Evolutionary conservation across 2,113 vertebrate species (phyloP).

Genomic region (Shinisaurus crocodilurus): DNA sequence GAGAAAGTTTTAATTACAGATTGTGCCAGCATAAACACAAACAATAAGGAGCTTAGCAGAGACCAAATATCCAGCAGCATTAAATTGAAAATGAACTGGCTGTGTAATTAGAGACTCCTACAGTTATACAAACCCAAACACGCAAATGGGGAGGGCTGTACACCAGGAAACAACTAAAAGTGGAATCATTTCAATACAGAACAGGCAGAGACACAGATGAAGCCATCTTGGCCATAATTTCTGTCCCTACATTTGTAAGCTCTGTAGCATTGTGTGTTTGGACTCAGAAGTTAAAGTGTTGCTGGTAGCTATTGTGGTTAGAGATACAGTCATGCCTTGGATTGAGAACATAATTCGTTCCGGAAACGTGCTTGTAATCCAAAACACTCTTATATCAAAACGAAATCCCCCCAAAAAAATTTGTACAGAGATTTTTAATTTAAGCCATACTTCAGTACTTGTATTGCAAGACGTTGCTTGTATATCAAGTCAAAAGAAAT

Average conservation of each 20-base stretch:
- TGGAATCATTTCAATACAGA: neutral
- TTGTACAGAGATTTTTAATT: no score
- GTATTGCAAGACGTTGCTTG: no score
- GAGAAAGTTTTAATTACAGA: slow-evolving; percentile 19
- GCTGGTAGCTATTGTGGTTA: neutral
- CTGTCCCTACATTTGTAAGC: neutral
- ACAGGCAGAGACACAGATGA: neutral
- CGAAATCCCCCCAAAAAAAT: no score
- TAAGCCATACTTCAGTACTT: no score
- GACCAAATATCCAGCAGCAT: neutral
- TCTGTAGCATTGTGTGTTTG: neutral
- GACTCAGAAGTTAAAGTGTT: neutral
- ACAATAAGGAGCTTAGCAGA: slow-evolving; percentile 4
- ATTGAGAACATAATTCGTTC: no score
- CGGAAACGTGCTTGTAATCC: no score
- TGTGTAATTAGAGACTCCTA: neutral
- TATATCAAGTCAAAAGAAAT: no score
- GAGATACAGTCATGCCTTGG: no score
- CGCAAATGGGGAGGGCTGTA: neutral
- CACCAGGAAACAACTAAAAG: neutral
- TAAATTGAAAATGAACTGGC: neutral
- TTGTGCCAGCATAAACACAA: neutral
- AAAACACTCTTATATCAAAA: no score
- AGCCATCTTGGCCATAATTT: neutral
- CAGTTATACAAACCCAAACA: neutral